Evolutionary conservation across 2,797 vertebrate species (phyloP).

Genomic region (Melanotaenia pygmaea): DNA sequence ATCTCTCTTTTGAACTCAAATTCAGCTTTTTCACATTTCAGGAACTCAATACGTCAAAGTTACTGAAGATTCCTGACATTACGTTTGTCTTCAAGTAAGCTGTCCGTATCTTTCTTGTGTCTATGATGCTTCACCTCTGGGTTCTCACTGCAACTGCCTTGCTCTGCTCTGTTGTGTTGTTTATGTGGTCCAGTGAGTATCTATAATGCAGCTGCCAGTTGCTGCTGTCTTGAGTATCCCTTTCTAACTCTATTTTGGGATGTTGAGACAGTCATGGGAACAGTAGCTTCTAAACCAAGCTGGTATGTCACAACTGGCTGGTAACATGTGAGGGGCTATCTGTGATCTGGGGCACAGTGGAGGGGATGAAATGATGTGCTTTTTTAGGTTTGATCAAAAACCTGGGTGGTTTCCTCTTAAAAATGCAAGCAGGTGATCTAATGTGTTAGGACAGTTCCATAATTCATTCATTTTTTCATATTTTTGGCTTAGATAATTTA

Average conservation of each 20-base stretch:
- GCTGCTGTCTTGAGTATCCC: slow-evolving; percentile 66
- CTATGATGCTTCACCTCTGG: slow-evolving; percentile 17
- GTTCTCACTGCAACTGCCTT: slow-evolving; percentile 34
- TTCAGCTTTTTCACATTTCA: slow-evolving; percentile 16
- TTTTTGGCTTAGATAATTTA: background rate
- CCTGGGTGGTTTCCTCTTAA: background rate
- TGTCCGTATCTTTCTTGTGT: slow-evolving; percentile 11
- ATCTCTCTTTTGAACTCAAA: slow-evolving; percentile 31
- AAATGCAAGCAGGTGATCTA: too few species aligned
- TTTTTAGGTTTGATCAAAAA: background rate
- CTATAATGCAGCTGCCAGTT: slow-evolving; percentile 64
- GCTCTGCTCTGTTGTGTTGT: slow-evolving; percentile 36
- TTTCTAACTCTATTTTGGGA: slow-evolving; percentile 80
- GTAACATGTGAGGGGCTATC: slow-evolving; percentile 17
- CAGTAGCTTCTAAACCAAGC: slow-evolving; percentile 57
- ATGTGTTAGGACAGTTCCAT: too few species aligned
- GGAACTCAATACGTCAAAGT: slow-evolving; percentile 19
- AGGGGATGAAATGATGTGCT: background rate
- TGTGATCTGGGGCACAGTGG: slow-evolving; percentile 11
- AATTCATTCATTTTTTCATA: too few species aligned
- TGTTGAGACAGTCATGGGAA: slow-evolving; percentile 48
- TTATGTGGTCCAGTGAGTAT: slow-evolving; percentile 36
- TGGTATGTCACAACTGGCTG: slow-evolving; percentile 68
- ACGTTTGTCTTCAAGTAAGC: slow-evolving; percentile 8
- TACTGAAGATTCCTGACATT: slow-evolving; percentile 5